Conservation (phyloP, 2,797 vertebrate species). For the Coregonus sp. region DNA sequence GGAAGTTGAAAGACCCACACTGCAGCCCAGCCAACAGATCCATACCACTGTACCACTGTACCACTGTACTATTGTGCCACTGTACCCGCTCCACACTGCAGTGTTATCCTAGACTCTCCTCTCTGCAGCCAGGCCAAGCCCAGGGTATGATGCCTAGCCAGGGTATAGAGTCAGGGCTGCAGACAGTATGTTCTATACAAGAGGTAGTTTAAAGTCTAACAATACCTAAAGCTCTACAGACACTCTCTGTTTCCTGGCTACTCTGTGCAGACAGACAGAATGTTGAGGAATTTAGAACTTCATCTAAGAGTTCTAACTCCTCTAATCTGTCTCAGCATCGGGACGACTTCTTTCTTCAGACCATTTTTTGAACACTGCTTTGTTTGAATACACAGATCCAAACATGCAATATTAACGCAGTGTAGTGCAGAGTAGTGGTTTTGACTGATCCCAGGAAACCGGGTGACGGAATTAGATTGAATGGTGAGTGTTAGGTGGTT, state of each 20-base stretch:
- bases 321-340: background rate
- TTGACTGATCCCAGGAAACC: background rate
- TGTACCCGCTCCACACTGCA: background rate
- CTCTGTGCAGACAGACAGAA: background rate
- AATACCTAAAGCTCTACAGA: background rate
- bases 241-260: background rate
- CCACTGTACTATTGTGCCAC: too few species aligned
- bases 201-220: background rate
- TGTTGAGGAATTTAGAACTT: background rate
- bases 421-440: background rate
- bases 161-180: background rate
- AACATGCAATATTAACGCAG: background rate
- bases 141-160: background rate
- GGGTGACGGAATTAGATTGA: background rate
- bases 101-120: background rate
- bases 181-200: background rate
- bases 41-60: too few species aligned
- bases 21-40: background rate
- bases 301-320: background rate
- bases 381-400: background rate
- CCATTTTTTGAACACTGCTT: background rate
- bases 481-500: background rate
- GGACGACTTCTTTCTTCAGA: background rate
- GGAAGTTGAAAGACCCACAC: background rate
- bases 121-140: background rate